Base-by-base conservation (phyloP, 2,797 vertebrate species). In the Mastacembelus armatus region DNA sequence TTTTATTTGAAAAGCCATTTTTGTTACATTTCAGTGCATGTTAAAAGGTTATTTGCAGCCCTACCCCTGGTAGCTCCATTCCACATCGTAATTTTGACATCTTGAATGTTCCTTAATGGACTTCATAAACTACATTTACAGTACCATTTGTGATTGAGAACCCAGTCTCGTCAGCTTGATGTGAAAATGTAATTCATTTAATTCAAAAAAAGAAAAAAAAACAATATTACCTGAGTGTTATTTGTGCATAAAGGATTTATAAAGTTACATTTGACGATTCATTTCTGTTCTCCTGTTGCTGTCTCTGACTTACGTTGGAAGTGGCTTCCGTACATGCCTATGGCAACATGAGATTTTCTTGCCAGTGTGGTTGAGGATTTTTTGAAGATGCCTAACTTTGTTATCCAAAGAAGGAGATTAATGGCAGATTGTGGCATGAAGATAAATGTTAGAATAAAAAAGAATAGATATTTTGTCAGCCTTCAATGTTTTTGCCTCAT, bases 401-500 rank as follows among this genome's bases (percentile, higher is more conserved):
- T 93, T 85, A 86, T 78, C 78, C 67, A 86, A 90, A 91, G 90
- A 81, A 69, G 71, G 88, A 88, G 38, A 59, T 64, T 86, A 80
- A 77, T 76, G 82, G 77, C 89, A 91, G 92, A 86, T 85, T 86
- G 93, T 91, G 94, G 94, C 95, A 95, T 95, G 94, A 94, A 92
- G 93, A 93, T 93, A 83, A 92, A 91, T 94, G 92, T 93, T 93
- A 91, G 92, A 97, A 96, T 96, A 95, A 97, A 96, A 93, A 69
- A 66, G n/a, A 71, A 62, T 68, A 78, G 88, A 94, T 95, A 95
- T 96, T 96, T 96, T 95, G 95, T 93, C 96, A 95, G 91, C 80
- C 64, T 73, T 74, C n/a, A 16, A 54, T 65, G 44, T 81, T 72
- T 74, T 69, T 54, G 44, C n/a, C 12, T 77, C 27, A 50, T 73